Percentiles rank a stretch among this genome's conserved stretches.
phyloP scores from a whole-genome alignment of 2,113 vertebrate genomes.

The Lagopus muta region DNA sequence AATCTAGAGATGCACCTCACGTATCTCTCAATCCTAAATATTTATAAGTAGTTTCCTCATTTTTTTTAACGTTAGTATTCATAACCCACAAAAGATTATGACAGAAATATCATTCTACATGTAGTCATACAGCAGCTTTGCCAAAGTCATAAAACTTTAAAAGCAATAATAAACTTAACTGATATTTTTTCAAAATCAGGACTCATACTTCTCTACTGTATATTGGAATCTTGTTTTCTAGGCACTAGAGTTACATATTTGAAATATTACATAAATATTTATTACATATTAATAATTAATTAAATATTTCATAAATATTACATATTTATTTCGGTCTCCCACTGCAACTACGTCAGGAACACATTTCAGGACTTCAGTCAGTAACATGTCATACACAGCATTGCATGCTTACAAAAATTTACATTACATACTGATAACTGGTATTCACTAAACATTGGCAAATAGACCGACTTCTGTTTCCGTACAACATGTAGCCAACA shows the following conservation, averaged over 20 bases:
- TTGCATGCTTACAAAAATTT: not conserved
- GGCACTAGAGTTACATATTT: no score
- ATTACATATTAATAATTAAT: no score
- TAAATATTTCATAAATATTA: not conserved
- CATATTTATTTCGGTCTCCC: not conserved
- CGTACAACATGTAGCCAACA: not conserved
- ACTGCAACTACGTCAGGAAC: not conserved
- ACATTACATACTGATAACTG: not conserved
- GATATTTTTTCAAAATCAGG: not conserved
- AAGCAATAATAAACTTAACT: not conserved
- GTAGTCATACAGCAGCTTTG: not conserved
- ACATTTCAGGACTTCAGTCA: not conserved
- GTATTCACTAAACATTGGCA: not conserved
- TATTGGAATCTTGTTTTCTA: not conserved
- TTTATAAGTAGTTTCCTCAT: not conserved
- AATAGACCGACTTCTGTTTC: not conserved
- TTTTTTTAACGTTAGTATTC: not conserved
- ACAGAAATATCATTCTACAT: not conserved
- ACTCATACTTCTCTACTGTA: not conserved
- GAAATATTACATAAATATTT: no score
- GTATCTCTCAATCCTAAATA: constrained; percentile 12
- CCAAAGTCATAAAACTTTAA: not conserved
- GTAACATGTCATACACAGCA: not conserved
- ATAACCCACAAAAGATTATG: accelerated
- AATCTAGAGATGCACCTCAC: not conserved